Percentiles rank a stretch among this genome's conserved stretches.
These are phyloP conservation scores for Intellagama lesueurii DNA, from an alignment of 2,797 vertebrate species.

Conservation along the genomic window DNA sequence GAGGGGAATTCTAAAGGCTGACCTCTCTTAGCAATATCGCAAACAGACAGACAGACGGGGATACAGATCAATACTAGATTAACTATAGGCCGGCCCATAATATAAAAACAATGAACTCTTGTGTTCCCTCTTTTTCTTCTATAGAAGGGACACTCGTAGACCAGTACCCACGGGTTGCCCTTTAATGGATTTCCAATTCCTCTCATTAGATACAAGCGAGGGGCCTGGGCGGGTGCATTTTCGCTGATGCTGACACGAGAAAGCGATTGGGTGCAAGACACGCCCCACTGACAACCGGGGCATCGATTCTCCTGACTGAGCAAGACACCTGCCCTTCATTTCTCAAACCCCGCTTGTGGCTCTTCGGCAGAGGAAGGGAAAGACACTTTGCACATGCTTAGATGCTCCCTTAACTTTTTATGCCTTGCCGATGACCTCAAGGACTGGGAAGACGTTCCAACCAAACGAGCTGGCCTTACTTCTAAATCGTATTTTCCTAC, in stretches of 20 bases:
- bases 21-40: conserved; percentile 14
- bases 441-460: not conserved
- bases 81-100: not conserved
- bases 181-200: not conserved
- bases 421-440: too few species aligned
- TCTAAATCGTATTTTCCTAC: too few species aligned
- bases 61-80: conserved; percentile 45
- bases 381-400: conserved; percentile 14
- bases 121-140: conserved; percentile 10
- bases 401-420: not conserved
- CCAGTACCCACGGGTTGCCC: conserved; percentile 5
- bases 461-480: not conserved
- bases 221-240: not conserved
- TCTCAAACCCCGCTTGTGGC: not conserved
- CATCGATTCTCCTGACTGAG: not conserved
- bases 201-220: not conserved
- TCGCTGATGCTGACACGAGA: conserved; percentile 35
- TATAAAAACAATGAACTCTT: conserved; percentile 37
- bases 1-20: conserved; percentile 15
- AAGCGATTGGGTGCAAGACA: not conserved
- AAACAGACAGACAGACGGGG: conserved; percentile 1
- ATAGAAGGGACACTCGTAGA: not conserved
- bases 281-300: not conserved
- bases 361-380: not conserved
- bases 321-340: not conserved